Conservation (phyloP, 2,888 invertebrate species). For the Yponomeuta evonymella region DNA sequence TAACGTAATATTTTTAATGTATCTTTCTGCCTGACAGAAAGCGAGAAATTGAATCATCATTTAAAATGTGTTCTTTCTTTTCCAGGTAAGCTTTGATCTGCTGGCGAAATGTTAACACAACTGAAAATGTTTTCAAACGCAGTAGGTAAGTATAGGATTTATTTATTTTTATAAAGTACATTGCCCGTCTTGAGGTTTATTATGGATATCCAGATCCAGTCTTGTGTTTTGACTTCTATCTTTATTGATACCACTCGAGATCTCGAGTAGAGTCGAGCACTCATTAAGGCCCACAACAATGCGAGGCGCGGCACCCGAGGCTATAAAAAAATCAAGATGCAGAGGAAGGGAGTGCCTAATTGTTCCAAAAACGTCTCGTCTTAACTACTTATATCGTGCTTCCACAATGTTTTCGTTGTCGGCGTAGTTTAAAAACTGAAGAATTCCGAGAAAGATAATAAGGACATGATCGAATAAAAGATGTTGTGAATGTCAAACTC, state of each 20-base stretch:
- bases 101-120: not conserved
- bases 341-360: slow-evolving; percentile 69
- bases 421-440: not conserved
- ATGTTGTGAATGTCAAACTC: too few relatives aligned
- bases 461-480: not conserved
- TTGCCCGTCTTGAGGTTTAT: not conserved
- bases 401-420: not conserved
- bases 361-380: slow-evolving; percentile 34
- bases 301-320: slow-evolving; percentile 61
- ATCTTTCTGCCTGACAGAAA: slow-evolving; percentile 3
- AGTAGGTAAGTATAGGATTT: not conserved
- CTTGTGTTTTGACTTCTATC: not conserved
- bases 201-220: slow-evolving; percentile 1
- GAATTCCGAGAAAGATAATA: not conserved
- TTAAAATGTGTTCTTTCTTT: slow-evolving; percentile 26
- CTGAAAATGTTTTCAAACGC: not conserved
- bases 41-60: slow-evolving; percentile 12
- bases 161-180: not conserved
- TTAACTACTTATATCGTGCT: not conserved
- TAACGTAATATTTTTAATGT: slow-evolving; percentile 14
- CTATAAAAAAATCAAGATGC: slow-evolving; percentile 67
- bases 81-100: slow-evolving; percentile 36
- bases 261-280: slow-evolving; percentile 28
- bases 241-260: slow-evolving; percentile 13
- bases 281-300: slow-evolving; percentile 66